These are phyloP conservation scores for Andrena bicolor DNA, from an alignment of 2,888 invertebrate genomes.

Conservation along the genomic window DNA sequence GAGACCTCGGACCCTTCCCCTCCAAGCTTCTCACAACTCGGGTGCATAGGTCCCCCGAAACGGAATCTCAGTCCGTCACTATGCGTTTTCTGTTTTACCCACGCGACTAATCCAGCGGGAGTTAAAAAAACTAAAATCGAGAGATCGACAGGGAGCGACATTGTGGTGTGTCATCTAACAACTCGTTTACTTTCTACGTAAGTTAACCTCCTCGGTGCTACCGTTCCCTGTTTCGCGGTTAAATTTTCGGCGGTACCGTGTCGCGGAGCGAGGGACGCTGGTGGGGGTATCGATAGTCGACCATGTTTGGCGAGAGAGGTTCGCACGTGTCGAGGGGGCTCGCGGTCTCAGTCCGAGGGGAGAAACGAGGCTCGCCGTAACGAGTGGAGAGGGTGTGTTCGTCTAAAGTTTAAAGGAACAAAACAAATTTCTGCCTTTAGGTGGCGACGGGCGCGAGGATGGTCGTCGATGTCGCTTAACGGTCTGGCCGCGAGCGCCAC, in stretches of 20 bases:
- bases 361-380: constrained; percentile 33
- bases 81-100: too few relatives aligned
- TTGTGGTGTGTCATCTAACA: too few relatives aligned
- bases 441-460: constrained; percentile 2
- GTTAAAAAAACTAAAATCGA: too few relatives aligned
- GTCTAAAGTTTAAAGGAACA: constrained; percentile 1
- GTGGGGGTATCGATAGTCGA: constrained; percentile 62
- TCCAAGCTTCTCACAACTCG: neutral
- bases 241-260: neutral
- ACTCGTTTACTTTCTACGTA: too few relatives aligned
- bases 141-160: too few relatives aligned
- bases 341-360: constrained; percentile 45
- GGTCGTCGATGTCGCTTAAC: neutral
- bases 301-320: constrained; percentile 72
- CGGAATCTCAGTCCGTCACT: too few relatives aligned
- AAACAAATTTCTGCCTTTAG: constrained; percentile 30
- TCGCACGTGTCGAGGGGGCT: constrained; percentile 72
- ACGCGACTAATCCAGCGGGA: too few relatives aligned
- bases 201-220: neutral
- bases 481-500: neutral
- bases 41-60: too few relatives aligned
- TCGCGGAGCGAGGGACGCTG: neutral
- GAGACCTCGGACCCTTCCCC: too few relatives aligned
- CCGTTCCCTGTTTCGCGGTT: neutral
- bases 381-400: neutral